Evolutionary conservation across 2,113 vertebrate species (phyloP).

Genomic region (Pseudonaja textilis): DNA sequence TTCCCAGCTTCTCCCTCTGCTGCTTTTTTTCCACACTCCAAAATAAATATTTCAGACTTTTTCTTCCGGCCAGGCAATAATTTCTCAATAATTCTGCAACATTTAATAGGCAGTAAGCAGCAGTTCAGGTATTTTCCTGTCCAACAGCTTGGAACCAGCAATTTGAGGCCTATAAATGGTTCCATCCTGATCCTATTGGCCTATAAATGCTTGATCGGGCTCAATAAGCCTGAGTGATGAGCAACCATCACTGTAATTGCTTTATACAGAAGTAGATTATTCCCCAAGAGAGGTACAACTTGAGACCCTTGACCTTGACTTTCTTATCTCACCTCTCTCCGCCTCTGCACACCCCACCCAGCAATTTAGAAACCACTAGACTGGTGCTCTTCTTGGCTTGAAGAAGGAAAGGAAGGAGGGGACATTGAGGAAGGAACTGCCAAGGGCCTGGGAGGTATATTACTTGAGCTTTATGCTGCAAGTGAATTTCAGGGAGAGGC

Average conservation of each 20-base stretch:
- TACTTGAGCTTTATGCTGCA: neutral
- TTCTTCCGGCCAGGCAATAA: constrained; percentile 50
- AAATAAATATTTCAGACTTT: constrained; percentile 48
- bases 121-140: constrained; percentile 34
- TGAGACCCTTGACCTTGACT: neutral
- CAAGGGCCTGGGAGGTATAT: neutral
- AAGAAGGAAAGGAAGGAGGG: neutral
- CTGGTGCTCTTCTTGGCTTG: neutral
- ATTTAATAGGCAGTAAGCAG: constrained; percentile 13
- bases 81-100: neutral
- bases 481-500: neutral
- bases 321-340: neutral
- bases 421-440: neutral
- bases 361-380: neutral
- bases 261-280: neutral
- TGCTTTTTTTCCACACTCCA: constrained; percentile 37
- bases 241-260: neutral
- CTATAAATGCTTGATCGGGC: neutral
- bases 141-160: constrained; percentile 31
- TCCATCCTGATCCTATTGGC: neutral
- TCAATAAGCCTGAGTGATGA: constrained; percentile 11
- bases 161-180: constrained; percentile 22
- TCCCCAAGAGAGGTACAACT: neutral
- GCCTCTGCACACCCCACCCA: neutral
- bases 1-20: constrained; percentile 12